Evolutionary conservation across 2,888 invertebrate species (phyloP), one percentile per base, ranked within the genome.

Genomic region (Athetis lepigone): DNA sequence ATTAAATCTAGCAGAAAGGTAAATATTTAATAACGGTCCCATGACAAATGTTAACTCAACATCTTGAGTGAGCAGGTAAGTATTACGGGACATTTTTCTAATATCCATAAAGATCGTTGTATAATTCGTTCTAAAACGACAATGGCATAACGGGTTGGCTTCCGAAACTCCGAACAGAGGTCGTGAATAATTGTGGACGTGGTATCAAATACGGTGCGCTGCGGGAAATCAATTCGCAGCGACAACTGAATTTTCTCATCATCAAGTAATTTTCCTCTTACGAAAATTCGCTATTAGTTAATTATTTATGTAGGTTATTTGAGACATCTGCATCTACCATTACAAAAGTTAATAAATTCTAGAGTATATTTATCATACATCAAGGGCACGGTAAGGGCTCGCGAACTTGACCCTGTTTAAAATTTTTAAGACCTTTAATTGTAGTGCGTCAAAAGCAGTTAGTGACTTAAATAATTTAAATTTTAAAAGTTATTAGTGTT

Each of bases 51-150:
- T 46, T 29, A 63, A 23, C 36, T 51, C 50, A 2, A 29, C 36
- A 23, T 47, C 39, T 58, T 13, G 13, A 61, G 21, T 37, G 33
- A 23, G n/a, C 49, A 60, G 50, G 52, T 13, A 33, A 33, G 33
- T 70, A 65, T 76, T 76, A 71, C 74, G 71, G 72, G 55, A 71
- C 57, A 57, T 72, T 63, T 73, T 45, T 43, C 42, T 71, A 66
- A 71, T 71, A 76, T 59, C 62, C 77, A 74, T 74, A 74, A 49
- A 71, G 59, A 67, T 76, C 67, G 45, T 56, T 71, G 46, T 62
- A 49, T 76, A 62, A 67, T 71, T 76, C 45, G 51, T 67, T 76
- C 43, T 60, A 9, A 60, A 60, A 46, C 66, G 57, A 74, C 69
- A 80, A 69, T 69, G 33, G 52, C 46, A 67, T 80, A 77, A 73